Evolutionary conservation across 2,888 invertebrate species (phyloP), one percentile per base, ranked within the genome.

Genomic region (Cheilosia pagana): DNA sequence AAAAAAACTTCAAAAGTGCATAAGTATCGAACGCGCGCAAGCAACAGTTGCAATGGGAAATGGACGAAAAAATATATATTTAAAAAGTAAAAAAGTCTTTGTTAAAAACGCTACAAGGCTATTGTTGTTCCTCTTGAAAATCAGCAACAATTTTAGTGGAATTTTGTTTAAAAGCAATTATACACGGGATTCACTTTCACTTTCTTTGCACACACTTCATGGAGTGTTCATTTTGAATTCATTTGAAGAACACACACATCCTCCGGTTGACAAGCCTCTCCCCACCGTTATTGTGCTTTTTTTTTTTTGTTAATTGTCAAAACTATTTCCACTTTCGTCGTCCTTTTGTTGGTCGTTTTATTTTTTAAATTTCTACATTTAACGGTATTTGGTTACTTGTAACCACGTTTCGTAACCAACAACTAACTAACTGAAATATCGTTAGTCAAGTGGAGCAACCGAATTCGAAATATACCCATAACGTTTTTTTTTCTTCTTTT

Each of bases 351-450:
- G 78, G 67, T 83, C 43, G 43, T 70, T 48, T 28, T 28, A 8
- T 8, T 28, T 28, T 28, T 39, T 70, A 81, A 75, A 60, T 62
- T 77, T 81, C 50, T 62, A 71, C 76, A 81, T 81, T 81, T 81
- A 85, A 85, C 85, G 81, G 85, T 85, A 70, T 85, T 85, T 85
- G 65, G 81, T 75, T 62, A 85, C 85, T 85, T 81, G 85, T 85
- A 85, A 85, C 86, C 63, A 77, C 86, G 86, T 86, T 86, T 86
- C 86, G 86, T 86, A 86, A 86, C 86, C 86, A 86, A 77, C 86
- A 81, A 81, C 86, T 86, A 86, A 86, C 86, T 86, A 81, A 86
- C 86, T 86, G 86, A 86, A 86, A 86, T 81, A 86, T 81, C 86
- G 81, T 81, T 86, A 86, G 81, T 81, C 86, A 86, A 81, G 81